phyloP scores from a whole-genome alignment of 2,113 vertebrate genomes.

The Percopsis transmontana region DNA sequence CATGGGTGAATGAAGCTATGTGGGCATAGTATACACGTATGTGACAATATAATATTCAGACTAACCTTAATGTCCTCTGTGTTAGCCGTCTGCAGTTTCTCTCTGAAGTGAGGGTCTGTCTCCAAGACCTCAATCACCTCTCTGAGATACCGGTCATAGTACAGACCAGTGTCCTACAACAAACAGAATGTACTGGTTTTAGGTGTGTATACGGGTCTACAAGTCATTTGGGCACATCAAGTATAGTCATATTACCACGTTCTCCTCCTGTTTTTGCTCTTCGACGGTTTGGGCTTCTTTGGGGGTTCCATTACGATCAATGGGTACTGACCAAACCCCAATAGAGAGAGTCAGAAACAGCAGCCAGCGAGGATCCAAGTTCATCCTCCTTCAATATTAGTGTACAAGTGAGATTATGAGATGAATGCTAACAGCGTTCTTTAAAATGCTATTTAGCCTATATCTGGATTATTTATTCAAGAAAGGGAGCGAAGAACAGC shows the following conservation, averaged over 20 bases:
- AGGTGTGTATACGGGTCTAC: background rate
- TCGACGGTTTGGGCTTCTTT: slow-evolving; percentile 45
- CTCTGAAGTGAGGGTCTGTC: slow-evolving; percentile 90
- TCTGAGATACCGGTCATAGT: slow-evolving; percentile 89
- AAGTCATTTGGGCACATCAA: background rate
- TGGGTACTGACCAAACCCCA: slow-evolving; percentile 68
- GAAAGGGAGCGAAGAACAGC: too few relatives aligned
- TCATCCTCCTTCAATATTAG: slow-evolving; percentile 63
- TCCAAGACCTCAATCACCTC: slow-evolving; percentile 92
- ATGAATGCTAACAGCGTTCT: background rate
- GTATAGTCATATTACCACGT: slow-evolving; percentile 59
- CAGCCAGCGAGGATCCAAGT: slow-evolving; percentile 43
- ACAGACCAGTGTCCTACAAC: slow-evolving; percentile 87
- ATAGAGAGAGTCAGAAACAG: slow-evolving; percentile 64
- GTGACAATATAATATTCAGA: background rate
- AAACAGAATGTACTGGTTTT: background rate
- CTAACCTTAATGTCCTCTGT: slow-evolving; percentile 90
- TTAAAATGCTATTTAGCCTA: too few relatives aligned
- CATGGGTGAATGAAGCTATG: background rate
- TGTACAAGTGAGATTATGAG: background rate
- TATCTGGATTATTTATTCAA: too few relatives aligned
- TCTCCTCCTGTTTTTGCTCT: slow-evolving; percentile 73
- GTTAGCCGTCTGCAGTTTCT: slow-evolving; percentile 89
- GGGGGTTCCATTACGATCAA: slow-evolving; percentile 66
- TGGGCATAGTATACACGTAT: background rate